Evolutionary conservation across 2,888 invertebrate genomes (phyloP), one percentile per base, ranked within the genome.

Genomic region (Pachydiplax longipennis): DNA sequence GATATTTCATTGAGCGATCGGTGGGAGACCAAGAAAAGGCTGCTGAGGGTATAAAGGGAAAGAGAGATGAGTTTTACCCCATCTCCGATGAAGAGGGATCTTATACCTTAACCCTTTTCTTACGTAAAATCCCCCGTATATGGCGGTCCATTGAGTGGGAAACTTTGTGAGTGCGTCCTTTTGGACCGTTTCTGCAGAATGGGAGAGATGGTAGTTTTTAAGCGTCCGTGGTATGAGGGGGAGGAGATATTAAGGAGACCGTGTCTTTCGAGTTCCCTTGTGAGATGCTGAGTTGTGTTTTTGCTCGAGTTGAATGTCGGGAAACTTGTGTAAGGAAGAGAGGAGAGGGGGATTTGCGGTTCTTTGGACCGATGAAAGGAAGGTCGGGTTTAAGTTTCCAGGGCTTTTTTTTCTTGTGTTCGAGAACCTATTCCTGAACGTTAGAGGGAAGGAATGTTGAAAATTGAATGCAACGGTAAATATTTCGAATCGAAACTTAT

Each of bases 1-100:
- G 87, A 87, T 87, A 87, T 87, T 87, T 87, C 87, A 87, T 37
- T 37, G 61, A 37, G 87, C 73, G 73, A 73, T 73, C 25, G 73
- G 73, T 8, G 65, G 22, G 40, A 40, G 40, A 37, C 37, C 37
- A 37, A 8, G 40, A 81, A 15, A n/a, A 22, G 10, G 40, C 44
- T 22, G 40, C 18, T 4, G 80, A 2, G 80, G 80, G 31, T 22
- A 37, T 31, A 37, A 22, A 35, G 81, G 37, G 22, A 80, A 31
- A 25, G 35, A 25, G 80, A 61, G 61, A 61, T 61, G n/a, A 44
- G 44, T 44, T 44, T 10, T 65, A 22, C 25, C 65, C 22, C 65
- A 65, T 22, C 8, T 65, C 73, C 13, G 73, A 73, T 73, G 13
- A 73, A 25, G 25, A 73, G 25, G 31, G 73, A 31, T 73, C 73